Conservation (phyloP, 2,797 vertebrate genomes). For the Margarornis squamiger region DNA sequence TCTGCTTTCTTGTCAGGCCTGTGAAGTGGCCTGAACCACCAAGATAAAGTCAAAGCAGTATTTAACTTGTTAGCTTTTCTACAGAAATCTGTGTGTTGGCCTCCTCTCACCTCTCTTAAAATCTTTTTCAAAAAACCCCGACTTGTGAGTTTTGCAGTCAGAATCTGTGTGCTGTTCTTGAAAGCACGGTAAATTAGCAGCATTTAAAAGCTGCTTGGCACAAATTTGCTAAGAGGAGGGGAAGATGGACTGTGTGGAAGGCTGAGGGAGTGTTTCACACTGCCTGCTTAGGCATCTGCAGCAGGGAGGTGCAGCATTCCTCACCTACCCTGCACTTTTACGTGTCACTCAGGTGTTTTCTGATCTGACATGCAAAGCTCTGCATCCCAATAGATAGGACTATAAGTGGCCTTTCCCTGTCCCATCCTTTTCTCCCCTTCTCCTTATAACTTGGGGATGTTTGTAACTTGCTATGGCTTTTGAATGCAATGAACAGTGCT, state of each 20-base stretch:
- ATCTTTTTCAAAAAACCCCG: neutral
- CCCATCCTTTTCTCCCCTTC: neutral
- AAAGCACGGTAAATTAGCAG: neutral
- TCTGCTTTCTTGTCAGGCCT: neutral
- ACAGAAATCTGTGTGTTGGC: neutral
- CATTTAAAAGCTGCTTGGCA: neutral
- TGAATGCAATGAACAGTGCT: neutral
- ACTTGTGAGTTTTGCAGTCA: neutral
- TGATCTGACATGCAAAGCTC: neutral
- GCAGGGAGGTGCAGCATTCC: conserved; percentile 56
- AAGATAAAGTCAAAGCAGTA: neutral
- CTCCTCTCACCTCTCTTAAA: neutral
- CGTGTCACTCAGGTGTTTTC: neutral
- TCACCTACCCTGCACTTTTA: conserved; percentile 48
- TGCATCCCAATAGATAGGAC: neutral
- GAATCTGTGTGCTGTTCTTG: neutral
- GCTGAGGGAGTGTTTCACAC: neutral
- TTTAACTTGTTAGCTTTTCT: neutral
- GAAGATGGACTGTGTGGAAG: neutral
- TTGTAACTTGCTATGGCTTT: neutral
- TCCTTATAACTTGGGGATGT: neutral
- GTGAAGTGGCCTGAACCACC: neutral
- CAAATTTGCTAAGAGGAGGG: neutral
- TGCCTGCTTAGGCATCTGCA: conserved; percentile 10
- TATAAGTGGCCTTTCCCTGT: neutral